A percentile compares a stretch with the other conserved stretches of the same genome.
Conservation (phyloP, 2,888 invertebrate species). For the Ormyrus thymus region DNA sequence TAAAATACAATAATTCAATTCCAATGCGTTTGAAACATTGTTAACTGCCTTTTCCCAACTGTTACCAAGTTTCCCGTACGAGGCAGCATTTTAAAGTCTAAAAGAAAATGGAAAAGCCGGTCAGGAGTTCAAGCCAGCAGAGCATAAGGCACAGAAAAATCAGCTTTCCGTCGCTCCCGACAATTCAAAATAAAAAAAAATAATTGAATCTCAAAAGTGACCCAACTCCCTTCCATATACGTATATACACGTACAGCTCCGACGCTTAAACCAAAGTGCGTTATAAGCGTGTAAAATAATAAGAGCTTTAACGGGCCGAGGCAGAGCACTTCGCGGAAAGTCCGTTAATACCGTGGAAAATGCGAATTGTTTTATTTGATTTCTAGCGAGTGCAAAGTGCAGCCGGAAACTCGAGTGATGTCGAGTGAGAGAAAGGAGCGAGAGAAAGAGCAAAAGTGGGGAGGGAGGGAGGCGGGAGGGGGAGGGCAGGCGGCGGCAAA, state of each 20-base stretch:
- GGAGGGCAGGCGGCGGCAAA: not conserved
- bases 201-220: slow-evolving; percentile 28
- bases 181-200: slow-evolving; percentile 4
- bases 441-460: not conserved
- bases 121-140: too few species aligned
- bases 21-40: too few species aligned
- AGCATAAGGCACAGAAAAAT: not conserved
- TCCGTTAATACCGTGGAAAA: slow-evolving; percentile 46
- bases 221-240: not conserved
- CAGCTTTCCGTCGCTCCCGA: not conserved
- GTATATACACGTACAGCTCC: not conserved
- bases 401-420: slow-evolving; percentile 56
- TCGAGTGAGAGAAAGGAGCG: slow-evolving; percentile 46
- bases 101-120: too few species aligned
- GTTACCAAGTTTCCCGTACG: not conserved
- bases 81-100: not conserved
- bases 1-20: too few species aligned
- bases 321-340: slow-evolving; percentile 8
- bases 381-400: slow-evolving; percentile 57
- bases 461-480: not conserved
- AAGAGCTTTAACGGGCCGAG: slow-evolving; percentile 19
- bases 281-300: slow-evolving; percentile 38
- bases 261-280: slow-evolving; percentile 21
- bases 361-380: slow-evolving; percentile 63
- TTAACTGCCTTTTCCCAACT: too few species aligned